Evolutionary conservation across 2,113 vertebrate genomes (phyloP), one percentile per base, ranked within the genome.

Genomic region (Thymallus thymallus): DNA sequence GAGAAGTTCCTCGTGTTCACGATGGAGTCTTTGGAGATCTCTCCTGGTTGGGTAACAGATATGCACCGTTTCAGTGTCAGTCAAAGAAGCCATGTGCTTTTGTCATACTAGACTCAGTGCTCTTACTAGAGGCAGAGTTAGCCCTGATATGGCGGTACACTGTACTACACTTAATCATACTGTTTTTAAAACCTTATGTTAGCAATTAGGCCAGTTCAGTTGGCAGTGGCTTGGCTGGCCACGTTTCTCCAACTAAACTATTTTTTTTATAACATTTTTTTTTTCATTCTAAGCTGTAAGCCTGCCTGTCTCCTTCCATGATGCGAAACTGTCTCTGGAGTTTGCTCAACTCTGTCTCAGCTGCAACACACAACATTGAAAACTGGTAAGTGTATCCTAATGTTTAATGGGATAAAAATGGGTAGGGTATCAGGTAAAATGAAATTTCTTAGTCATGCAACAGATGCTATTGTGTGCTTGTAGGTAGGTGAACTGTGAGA

Each of bases 1-100:
- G 66, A 35, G 66, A 5, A 78, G 48, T 18, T 72, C 62, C 4
- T 78, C 56, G 9, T 1, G 67, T 70, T 87, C 82, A 20, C 76
- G 24, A 51, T 60, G 55, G 14, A 68, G 35, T 6, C 24, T 61
- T 24, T 77, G 64, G 18, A 85, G 77, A 23, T 80, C 72, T 12
- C 12, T 62, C 5, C 79, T 87, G 56, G 51, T 66, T 29, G 71
- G 58, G 22, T 61, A 14, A 79, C 6, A 71, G 24, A 72, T 9
- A 41, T 1, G 61, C 51, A 73, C 63, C 35, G 10, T 41, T 41
- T 41, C 9, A 41, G 35, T 41, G 35, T 41, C 35, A 41, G 9
- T 10, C 9, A 9, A 41, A 41, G 35, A 41, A 41, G 35, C 14
- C 51, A 55, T 55, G 51, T 55, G 20, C 51, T 55, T 55, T 1